These are phyloP conservation scores for Melipona quadrifasciata DNA, from an alignment of 1,140 invertebrate species.

Conservation along the genomic window DNA sequence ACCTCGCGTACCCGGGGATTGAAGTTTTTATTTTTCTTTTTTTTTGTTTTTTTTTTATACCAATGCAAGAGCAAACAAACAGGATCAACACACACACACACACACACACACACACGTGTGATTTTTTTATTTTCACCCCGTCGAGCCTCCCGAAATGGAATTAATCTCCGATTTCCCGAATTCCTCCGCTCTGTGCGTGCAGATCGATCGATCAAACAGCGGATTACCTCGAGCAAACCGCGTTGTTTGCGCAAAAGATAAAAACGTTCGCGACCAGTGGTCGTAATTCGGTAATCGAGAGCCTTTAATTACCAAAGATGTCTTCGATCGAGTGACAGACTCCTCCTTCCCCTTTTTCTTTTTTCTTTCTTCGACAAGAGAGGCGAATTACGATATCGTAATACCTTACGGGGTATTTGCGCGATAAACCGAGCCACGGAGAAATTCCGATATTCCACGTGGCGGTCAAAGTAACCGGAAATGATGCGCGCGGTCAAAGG, in stretches of 20 bases:
- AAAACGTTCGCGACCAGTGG: too few relatives aligned
- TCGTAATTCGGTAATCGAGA: neutral
- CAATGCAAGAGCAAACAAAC: neutral
- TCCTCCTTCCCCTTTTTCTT: neutral
- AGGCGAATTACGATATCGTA: neutral
- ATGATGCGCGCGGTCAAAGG: neutral
- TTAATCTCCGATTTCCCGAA: slow-evolving; percentile 10
- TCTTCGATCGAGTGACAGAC: neutral
- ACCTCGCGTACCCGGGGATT: too few relatives aligned
- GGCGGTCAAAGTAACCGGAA: slow-evolving; percentile 8
- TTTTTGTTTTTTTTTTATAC: neutral
- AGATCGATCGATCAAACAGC: slow-evolving; percentile 14
- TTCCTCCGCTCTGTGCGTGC: neutral
- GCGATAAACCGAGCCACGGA: neutral
- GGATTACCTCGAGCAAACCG: neutral
- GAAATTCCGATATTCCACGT: neutral
- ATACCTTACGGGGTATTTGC: neutral
- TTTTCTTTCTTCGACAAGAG: neutral
- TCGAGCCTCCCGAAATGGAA: neutral
- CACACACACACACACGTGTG: too few relatives aligned
- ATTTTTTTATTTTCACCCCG: neutral
- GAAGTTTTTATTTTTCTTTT: neutral
- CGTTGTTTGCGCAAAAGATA: too few relatives aligned
- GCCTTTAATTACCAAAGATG: neutral
- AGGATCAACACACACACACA: neutral